These are phyloP conservation scores for Caenorhabditis virilis DNA, from an alignment of 2,888 invertebrate species.

Conservation along the genomic window DNA sequence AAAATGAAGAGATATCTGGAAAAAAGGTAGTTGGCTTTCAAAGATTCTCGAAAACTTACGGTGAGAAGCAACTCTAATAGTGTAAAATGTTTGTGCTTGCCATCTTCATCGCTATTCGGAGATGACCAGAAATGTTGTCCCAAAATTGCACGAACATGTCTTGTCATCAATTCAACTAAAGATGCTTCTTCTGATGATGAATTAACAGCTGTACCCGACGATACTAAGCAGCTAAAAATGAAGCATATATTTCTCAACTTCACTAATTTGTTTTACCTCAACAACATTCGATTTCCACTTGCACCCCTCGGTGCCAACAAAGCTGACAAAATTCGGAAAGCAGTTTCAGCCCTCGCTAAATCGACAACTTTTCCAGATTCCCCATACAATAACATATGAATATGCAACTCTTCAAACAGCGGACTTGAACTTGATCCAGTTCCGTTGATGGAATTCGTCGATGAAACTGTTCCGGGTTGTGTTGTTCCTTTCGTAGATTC, in stretches of 20 bases:
- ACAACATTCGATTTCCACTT: constrained; percentile 55
- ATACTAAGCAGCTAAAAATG: constrained; percentile 62
- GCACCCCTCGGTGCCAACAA: constrained; percentile 53
- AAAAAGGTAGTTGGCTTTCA: not conserved
- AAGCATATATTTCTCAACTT: too few relatives aligned
- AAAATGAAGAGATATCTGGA: constrained; percentile 75
- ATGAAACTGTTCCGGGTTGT: constrained; percentile 21
- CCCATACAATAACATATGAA: constrained; percentile 78
- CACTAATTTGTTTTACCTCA: too few relatives aligned
- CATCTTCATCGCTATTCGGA: constrained; percentile 72
- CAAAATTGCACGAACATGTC: constrained; percentile 82
- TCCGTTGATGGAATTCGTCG: constrained; percentile 6
- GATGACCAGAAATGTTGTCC: constrained; percentile 73
- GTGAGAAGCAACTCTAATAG: constrained; percentile 80
- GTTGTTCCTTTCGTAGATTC: constrained; percentile 40
- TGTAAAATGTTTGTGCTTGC: constrained; percentile 75
- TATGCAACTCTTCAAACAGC: constrained; percentile 79
- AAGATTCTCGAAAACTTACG: constrained; percentile 67
- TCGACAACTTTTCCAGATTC: constrained; percentile 61
- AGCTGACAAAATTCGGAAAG: constrained; percentile 63
- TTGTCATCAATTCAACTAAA: constrained; percentile 75
- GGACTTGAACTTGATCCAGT: constrained; percentile 32
- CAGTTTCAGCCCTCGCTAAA: constrained; percentile 59
- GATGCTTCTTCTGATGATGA: constrained; percentile 28
- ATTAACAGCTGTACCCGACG: constrained; percentile 50